Evolutionary conservation across 2,113 vertebrate species (phyloP).

Genomic region (human): DNA sequence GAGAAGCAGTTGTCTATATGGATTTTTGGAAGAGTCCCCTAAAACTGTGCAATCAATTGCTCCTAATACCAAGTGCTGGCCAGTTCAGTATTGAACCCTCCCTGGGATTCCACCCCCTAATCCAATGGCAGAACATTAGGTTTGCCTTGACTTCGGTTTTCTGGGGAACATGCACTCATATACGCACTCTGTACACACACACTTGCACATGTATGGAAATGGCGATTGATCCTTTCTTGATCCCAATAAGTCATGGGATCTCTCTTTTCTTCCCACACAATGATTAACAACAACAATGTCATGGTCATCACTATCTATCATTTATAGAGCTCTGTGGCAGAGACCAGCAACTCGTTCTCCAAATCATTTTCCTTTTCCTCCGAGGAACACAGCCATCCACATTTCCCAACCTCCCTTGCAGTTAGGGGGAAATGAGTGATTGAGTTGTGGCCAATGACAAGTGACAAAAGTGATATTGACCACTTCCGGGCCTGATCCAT

Average conservation of each 20-base stretch:
- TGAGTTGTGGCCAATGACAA: accelerated
- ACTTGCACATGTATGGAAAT: accelerated
- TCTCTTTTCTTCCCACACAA: background rate
- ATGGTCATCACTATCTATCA: accelerated
- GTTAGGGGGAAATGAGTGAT: too few relatives aligned
- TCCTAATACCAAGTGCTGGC: accelerated
- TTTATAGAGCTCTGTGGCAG: background rate
- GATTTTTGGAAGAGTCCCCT: background rate
- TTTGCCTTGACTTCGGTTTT: background rate
- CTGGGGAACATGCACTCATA: background rate
- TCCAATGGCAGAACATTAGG: accelerated
- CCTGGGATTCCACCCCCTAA: background rate
- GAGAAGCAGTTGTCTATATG: background rate
- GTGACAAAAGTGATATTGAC: background rate
- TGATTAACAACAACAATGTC: accelerated
- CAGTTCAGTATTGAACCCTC: accelerated
- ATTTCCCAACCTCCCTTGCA: background rate
- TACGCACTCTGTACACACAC: background rate
- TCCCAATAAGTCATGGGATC: background rate
- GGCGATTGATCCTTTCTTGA: background rate
- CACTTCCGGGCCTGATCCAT: background rate
- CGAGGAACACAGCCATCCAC: background rate
- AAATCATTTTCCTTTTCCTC: background rate
- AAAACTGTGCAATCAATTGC: accelerated
- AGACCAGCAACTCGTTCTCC: accelerated